Base-by-base conservation (phyloP, 1,140 invertebrate genomes). In the Hypothenemus hampei region DNA sequence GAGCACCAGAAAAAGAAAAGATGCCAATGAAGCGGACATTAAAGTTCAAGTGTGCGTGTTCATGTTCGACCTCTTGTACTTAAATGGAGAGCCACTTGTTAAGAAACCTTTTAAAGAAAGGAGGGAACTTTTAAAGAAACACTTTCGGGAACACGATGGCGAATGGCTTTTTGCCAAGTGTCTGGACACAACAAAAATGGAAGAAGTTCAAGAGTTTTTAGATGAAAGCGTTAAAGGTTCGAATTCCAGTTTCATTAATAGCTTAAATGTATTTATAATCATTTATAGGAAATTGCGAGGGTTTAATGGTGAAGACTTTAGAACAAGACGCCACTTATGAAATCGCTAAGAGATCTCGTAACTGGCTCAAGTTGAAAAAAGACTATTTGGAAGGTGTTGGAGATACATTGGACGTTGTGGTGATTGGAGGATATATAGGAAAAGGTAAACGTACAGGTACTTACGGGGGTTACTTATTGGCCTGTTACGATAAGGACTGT, bases 361-460 rank as follows among this genome's bases (percentile, higher is more conserved):
- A 98, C 73, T 98, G 96, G 96, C 74, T 98, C 2, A 98, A 98
- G 80, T 69, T 98, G 36, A 98, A 99, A 71, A 98, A 98, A 71
- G 95, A 98, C 78, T 98, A 98, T 75, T 74, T 98, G 49, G 93
- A 97, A 22, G 92, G 93, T 36, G 85, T 93, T 11, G 93, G 94
- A 0, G 94, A 97, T 72, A 97, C 91, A 0, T 72, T 97, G 26
- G 93, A 97, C 78, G 78, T 86, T n/a, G 93, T 98, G 4, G 94
- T 98, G 0, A 88, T 99, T 51, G 97, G 97, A 52, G 97, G 88
- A 0, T 99, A 93, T 74, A 73, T 84, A 31, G 97, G 97, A 0
- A 89, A 89, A 65, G 97, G 97, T 3, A 97, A 97, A 73, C 77
- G 97, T 54, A 90, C 93, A 3, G 97, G 95, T 4, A 81, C 80